Evolutionary conservation across 2,888 invertebrate species (phyloP).

Genomic region (Cactoblastis cactorum): DNA sequence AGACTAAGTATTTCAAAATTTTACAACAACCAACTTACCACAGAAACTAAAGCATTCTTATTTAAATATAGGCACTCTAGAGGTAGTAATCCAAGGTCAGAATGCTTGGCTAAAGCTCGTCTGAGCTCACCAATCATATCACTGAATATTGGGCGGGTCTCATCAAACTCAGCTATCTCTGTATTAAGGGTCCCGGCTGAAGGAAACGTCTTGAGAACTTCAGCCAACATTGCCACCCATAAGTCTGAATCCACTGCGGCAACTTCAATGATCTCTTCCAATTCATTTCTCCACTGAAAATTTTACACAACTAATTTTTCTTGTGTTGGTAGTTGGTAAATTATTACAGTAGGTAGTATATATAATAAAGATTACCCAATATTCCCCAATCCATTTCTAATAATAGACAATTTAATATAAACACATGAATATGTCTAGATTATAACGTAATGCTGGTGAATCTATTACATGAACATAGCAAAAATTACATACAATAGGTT

Average conservation of each 20-base stretch:
- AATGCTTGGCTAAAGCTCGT: slow-evolving; percentile 89
- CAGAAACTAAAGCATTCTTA: slow-evolving; percentile 92
- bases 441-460: too few species aligned
- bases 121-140: slow-evolving; percentile 92
- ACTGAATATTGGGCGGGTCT: slow-evolving; percentile 92
- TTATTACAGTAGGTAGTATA: too few species aligned
- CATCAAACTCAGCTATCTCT: slow-evolving; percentile 92
- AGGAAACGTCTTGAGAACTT: slow-evolving; percentile 96
- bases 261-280: slow-evolving; percentile 96
- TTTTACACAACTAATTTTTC: too few species aligned
- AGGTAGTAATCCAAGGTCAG: slow-evolving; percentile 92
- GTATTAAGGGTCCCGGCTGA: slow-evolving; percentile 93
- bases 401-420: too few species aligned
- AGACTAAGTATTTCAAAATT: too few species aligned
- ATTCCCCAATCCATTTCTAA: too few species aligned
- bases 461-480: too few species aligned
- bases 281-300: slow-evolving; percentile 93
- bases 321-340: too few species aligned
- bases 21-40: slow-evolving; percentile 80
- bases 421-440: too few species aligned
- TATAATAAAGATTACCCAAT: too few species aligned
- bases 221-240: slow-evolving; percentile 98
- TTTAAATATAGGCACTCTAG: slow-evolving; percentile 98
- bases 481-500: too few species aligned
- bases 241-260: slow-evolving; percentile 95